Percentiles rank a stretch among this genome's conserved stretches.
These are phyloP conservation scores for Danio rerio DNA, from an alignment of 2,113 vertebrate genomes.

Conservation along the genomic window GRCz12tu NC_133181.1:37725501-37726000, in stretches of 20 bases:
- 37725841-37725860: too few species aligned
- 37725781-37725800: neutral
- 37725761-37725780: slow-evolving; percentile 6
- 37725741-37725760: neutral
- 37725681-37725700: neutral
- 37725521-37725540: neutral
- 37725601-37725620: neutral
- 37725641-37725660: slow-evolving; percentile 31
- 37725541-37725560: neutral
- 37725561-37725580: neutral
- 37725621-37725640: slow-evolving; percentile 12
- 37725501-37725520: neutral
- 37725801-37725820: neutral
- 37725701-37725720: neutral
- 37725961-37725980: too few species aligned
- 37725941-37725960: too few species aligned
- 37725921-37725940: too few species aligned
- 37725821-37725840: slow-evolving; percentile 15
- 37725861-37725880: too few species aligned
- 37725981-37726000: too few species aligned
- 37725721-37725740: neutral
- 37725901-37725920: too few species aligned
- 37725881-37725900: too few species aligned
- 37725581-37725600: neutral
- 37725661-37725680: slow-evolving; percentile 19